Conservation (phyloP, 2,797 vertebrate genomes). For the Decapterus maruadsi region DNA sequence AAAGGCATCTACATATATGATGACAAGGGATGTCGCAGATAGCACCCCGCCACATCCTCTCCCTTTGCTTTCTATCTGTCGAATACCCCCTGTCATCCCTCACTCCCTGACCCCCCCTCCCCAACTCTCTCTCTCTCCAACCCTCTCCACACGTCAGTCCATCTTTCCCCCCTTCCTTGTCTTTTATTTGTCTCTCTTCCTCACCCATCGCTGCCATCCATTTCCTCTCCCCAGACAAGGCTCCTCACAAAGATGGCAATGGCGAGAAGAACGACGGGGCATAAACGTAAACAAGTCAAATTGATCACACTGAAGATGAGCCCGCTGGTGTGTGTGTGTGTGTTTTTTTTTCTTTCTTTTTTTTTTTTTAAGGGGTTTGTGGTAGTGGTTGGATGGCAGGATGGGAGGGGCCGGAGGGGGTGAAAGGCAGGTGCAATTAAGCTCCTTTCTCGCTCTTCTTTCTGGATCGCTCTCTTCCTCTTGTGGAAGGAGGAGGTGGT, state of each 20-base stretch:
- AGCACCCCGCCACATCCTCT: constrained; percentile 21
- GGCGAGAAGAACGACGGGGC: constrained; percentile 51
- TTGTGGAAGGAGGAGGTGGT: constrained; percentile 7
- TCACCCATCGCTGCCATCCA: constrained; percentile 45
- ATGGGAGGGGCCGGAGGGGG: neutral
- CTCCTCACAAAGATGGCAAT: constrained; percentile 72
- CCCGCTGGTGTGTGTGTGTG: constrained; percentile 28
- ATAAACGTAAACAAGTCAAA: constrained; percentile 80
- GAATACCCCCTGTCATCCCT: constrained; percentile 50
- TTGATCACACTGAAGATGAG: constrained; percentile 75
- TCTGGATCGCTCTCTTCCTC: constrained; percentile 52
- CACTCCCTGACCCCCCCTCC: constrained; percentile 36
- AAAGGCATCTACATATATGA: constrained; percentile 70
- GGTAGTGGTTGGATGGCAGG: neutral
- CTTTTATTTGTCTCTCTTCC: constrained; percentile 27
- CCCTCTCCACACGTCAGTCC: constrained; percentile 65
- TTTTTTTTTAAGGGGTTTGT: constrained; percentile 8
- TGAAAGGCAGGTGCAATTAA: constrained; percentile 64
- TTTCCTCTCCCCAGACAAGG: constrained; percentile 53
- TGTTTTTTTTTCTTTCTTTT: neutral
- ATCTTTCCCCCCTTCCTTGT: constrained; percentile 33
- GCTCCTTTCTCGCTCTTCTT: constrained; percentile 55
- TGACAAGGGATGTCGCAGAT: constrained; percentile 67
- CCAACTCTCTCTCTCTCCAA: neutral
- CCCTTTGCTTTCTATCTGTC: constrained; percentile 48